phyloP scores from a whole-genome alignment of 1,140 invertebrate genomes.

The Drosophila arawakana region DNA sequence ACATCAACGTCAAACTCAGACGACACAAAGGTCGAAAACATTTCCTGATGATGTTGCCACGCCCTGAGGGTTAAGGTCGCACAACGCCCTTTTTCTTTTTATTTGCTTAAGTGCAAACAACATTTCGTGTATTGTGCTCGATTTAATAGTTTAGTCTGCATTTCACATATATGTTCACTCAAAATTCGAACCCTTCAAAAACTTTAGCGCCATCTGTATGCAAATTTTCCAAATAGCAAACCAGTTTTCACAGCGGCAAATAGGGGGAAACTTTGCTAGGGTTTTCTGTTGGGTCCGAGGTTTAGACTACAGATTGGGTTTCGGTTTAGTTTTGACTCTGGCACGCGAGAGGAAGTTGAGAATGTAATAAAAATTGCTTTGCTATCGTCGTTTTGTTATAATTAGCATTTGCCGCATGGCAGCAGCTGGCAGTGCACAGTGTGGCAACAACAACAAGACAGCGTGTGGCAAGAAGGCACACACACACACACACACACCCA shows the following conservation, averaged over 20 bases:
- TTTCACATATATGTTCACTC: conserved; percentile 27
- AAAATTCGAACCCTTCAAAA: conserved; percentile 23
- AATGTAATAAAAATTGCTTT: conserved; percentile 61
- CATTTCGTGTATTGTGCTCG: conserved; percentile 16
- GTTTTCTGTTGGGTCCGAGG: background rate
- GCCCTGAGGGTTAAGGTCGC: conserved; percentile 39
- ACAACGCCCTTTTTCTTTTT: conserved; percentile 8
- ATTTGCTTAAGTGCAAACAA: conserved; percentile 12
- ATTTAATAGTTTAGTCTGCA: conserved; percentile 46
- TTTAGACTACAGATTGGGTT: background rate
- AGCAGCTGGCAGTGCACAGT: conserved; percentile 47
- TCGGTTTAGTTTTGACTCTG: conserved; percentile 1
- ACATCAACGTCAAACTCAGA: conserved; percentile 30
- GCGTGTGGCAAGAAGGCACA: background rate
- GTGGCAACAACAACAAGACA: background rate
- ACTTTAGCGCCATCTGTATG: conserved; percentile 57
- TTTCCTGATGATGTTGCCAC: conserved; percentile 6
- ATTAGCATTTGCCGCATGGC: conserved; percentile 65
- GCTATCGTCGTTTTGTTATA: conserved; percentile 60
- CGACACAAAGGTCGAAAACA: conserved; percentile 24
- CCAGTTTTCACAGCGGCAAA: too few species aligned
- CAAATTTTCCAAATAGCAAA: conserved; percentile 40
- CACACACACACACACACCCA: background rate
- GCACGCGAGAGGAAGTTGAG: conserved; percentile 59
- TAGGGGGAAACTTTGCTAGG: conserved; percentile 1